Evolutionary conservation across 2,113 vertebrate genomes (phyloP), one percentile per base, ranked within the genome.

Genomic region (Campylomormyrus tamandua): DNA sequence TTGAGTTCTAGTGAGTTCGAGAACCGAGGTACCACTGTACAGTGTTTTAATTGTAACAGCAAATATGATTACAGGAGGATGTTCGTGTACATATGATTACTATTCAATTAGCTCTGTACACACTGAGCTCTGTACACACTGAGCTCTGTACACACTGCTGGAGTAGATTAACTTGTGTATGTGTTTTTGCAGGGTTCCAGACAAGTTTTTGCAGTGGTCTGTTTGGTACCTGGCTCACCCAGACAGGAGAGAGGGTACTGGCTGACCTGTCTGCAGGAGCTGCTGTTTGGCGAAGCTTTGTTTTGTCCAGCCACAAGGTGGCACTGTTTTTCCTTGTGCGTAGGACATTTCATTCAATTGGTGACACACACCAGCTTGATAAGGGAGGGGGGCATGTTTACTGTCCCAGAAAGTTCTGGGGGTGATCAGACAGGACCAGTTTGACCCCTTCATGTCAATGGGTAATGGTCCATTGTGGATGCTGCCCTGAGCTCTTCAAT

Each of bases 151-250:
- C 21, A 27, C 31, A 52, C 11, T 31, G 15, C 50, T 35, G n/a
- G 6, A 39, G 27, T 56, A 19, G n/a, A 13, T 27, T 87, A 52
- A 27, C 24, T 24, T 53, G 50, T 87, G 85, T 19, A 7, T 15
- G 31, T 53, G 5, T 87, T 53, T 58, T 53, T 4, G 39, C 87
- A 90, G 90, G 53, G 19, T 90, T 42, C 77, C 90, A 6, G 90
- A 89, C 3, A 7, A 56, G 27, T 13, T 90, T 11, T 27, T 90
- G 74, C 50, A 35, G 52, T 90, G 90, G 90, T 88, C 87, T 5
- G 49, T 17, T 19, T 87, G 45, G 11, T 90, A 90, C 53, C 87
- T 88, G n/a, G 3, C 70, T 87, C 46, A 42, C 49, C 45, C 50
- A 7, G 52, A 46, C 56, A 24, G 10, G 62, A 11, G 45, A 11